phyloP scores from a whole-genome alignment of 2,113 vertebrate genomes.

The Alces alces region DNA sequence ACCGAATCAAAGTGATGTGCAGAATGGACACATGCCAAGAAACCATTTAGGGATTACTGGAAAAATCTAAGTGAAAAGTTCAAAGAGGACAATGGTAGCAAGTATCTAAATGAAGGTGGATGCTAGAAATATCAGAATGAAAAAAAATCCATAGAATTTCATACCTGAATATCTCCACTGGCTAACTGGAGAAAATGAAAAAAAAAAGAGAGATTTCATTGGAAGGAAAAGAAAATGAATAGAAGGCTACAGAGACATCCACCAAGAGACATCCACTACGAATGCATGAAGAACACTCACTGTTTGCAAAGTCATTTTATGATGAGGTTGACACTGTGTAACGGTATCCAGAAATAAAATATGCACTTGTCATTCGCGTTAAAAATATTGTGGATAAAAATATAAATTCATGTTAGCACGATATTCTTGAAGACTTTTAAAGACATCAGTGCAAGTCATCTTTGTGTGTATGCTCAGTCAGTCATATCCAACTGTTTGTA shows the following conservation, averaged over 20 bases:
- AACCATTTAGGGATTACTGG: neutral
- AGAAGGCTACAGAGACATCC: neutral
- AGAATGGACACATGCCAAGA: neutral
- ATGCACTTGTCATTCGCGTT: neutral
- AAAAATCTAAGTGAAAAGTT: neutral
- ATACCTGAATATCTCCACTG: neutral
- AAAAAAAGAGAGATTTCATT: neutral
- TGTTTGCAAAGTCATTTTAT: conserved; percentile 37
- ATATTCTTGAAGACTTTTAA: neutral
- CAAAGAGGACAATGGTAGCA: neutral
- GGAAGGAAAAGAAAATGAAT: neutral
- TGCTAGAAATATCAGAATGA: neutral
- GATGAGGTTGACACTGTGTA: neutral
- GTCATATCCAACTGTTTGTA: neutral
- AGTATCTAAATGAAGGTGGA: neutral
- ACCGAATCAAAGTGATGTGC: neutral
- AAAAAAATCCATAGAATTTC: neutral
- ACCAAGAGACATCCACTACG: neutral
- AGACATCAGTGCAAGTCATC: neutral
- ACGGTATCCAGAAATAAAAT: conserved; percentile 45
- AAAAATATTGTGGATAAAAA: conserved; percentile 62
- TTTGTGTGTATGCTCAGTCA: neutral
- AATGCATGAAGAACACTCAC: neutral
- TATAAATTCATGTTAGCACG: neutral
- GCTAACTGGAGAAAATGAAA: neutral